phyloP scores from a whole-genome alignment of 2,797 vertebrate genomes.

The Bucorvus abyssinicus region DNA sequence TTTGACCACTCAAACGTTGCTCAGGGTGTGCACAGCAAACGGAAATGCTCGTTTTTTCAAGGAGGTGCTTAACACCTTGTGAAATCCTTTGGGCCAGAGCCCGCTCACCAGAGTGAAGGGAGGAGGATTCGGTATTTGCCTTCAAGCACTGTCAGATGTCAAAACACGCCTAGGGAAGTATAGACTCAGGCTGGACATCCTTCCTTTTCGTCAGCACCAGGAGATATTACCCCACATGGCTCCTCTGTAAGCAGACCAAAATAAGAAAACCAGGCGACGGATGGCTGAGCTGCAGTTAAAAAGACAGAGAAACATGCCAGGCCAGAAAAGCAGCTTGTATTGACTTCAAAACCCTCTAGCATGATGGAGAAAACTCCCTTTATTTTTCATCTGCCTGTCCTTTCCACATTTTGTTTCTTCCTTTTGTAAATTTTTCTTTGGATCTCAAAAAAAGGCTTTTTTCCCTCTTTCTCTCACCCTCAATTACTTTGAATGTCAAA shows the following conservation, averaged over 20 bases:
- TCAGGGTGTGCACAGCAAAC: background rate
- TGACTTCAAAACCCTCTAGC: background rate
- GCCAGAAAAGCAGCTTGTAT: background rate
- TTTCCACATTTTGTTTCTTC: background rate
- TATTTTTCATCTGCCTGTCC: background rate
- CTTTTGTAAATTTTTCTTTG: background rate
- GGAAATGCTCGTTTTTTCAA: background rate
- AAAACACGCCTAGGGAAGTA: background rate
- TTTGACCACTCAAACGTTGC: background rate
- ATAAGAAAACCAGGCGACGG: background rate
- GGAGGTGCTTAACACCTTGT: background rate
- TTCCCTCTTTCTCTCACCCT: background rate
- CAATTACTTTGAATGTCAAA: conserved; percentile 44
- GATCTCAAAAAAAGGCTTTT: background rate
- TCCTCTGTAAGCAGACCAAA: background rate
- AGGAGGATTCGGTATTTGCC: background rate
- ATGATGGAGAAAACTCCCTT: background rate
- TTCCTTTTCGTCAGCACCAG: background rate
- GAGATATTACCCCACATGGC: background rate
- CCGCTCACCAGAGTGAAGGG: background rate
- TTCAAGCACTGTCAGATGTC: background rate
- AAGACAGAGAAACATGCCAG: background rate
- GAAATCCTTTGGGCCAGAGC: background rate
- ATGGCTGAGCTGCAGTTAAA: background rate
- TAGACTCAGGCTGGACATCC: background rate